A percentile compares a stretch with the other conserved stretches of the same genome.
Conservation (phyloP, 2,888 invertebrate species). For the Galerucella pusilla region DNA sequence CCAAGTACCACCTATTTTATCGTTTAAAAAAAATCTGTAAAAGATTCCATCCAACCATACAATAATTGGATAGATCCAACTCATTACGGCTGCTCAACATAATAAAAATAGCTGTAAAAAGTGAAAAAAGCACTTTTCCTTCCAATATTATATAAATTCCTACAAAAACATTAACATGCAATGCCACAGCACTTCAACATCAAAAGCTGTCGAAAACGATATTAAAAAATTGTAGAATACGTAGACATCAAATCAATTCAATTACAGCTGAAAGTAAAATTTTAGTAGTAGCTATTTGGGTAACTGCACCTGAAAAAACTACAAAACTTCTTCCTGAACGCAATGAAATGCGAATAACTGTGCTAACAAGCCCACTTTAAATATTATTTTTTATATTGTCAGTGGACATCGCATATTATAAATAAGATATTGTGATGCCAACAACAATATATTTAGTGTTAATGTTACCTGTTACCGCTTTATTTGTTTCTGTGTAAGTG, state of each 20-base stretch:
- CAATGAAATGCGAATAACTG: constrained; percentile 56
- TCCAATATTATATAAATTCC: constrained; percentile 8
- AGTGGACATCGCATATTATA: constrained; percentile 7
- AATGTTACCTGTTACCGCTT: neutral
- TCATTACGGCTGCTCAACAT: constrained; percentile 15
- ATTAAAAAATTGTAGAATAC: constrained; percentile 3
- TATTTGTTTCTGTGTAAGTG: neutral
- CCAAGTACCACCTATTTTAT: neutral
- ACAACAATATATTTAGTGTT: neutral
- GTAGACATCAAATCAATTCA: constrained; percentile 21
- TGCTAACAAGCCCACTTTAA: constrained; percentile 56
- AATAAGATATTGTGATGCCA: neutral
- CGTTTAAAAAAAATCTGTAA: neutral
- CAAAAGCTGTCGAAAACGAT: constrained; percentile 23
- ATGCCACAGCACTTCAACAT: constrained; percentile 28
- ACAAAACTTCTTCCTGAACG: constrained; percentile 56
- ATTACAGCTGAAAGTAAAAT: constrained; percentile 32
- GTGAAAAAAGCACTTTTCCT: constrained; percentile 28
- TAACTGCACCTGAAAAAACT: constrained; percentile 54
- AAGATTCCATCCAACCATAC: neutral
- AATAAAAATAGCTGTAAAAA: constrained; percentile 29
- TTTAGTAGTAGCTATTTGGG: constrained; percentile 41
- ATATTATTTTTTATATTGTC: constrained; percentile 1
- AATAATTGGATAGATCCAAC: constrained; percentile 14
- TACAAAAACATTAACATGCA: constrained; percentile 29